Percentiles rank a stretch among this genome's conserved stretches.
Conservation (phyloP, 2,113 vertebrate genomes). For the Gymnogyps californianus region DNA sequence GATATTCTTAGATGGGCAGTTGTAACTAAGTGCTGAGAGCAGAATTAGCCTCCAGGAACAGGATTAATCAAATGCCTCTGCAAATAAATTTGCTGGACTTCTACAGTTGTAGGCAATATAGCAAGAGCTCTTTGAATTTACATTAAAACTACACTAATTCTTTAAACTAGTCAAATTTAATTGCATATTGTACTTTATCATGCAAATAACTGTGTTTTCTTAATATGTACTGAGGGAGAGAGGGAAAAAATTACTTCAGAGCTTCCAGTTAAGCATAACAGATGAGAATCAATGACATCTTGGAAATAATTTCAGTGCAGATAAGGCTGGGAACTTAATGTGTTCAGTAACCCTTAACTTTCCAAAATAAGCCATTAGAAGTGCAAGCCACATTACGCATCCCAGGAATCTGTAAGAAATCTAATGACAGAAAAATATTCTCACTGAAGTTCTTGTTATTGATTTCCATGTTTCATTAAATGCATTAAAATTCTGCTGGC, state of each 20-base stretch:
- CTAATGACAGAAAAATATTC: not conserved
- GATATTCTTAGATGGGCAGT: not conserved
- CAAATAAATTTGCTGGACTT: constrained; percentile 11
- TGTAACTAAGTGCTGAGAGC: not conserved
- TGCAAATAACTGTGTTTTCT: constrained; percentile 33
- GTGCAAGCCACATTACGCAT: not conserved
- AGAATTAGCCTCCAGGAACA: not conserved
- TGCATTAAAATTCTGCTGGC: not conserved
- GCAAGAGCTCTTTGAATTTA: constrained; percentile 10
- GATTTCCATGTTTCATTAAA: constrained; percentile 15
- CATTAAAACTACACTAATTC: constrained; percentile 11
- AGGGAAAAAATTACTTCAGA: constrained; percentile 13
- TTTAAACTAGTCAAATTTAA: constrained; percentile 48
- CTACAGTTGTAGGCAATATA: not conserved
- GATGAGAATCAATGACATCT: constrained; percentile 15
- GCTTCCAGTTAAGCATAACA: constrained; percentile 24
- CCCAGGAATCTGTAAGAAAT: not conserved
- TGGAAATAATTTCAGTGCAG: constrained; percentile 2
- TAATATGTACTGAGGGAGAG: not conserved
- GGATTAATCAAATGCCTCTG: not conserved
- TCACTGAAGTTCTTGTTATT: not conserved
- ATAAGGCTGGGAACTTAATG: not conserved
- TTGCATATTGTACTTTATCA: constrained; percentile 29
- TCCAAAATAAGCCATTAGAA: not conserved
- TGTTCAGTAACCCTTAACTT: not conserved